A percentile compares a stretch with the other conserved stretches of the same genome.
Conservation (phyloP, 2,797 vertebrate genomes). For the Caiman crocodilus region DNA sequence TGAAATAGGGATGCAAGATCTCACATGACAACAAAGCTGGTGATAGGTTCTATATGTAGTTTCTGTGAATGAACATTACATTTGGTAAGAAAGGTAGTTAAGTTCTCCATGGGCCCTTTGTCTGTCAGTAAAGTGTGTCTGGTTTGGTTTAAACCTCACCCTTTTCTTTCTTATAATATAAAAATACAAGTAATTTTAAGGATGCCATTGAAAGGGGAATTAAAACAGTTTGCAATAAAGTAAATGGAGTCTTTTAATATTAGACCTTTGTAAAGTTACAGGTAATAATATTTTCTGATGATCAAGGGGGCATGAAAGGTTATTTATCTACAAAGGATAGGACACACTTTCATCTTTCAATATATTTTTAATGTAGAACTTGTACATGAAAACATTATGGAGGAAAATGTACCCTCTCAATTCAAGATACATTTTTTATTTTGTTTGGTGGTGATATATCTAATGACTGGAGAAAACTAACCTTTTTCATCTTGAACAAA, state of each 20-base stretch:
- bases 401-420: neutral
- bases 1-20: neutral
- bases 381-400: constrained; percentile 11
- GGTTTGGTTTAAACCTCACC: neutral
- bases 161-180: neutral
- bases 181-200: neutral
- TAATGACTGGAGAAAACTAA: constrained; percentile 6
- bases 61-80: neutral
- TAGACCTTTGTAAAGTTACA: neutral
- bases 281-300: neutral
- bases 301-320: neutral
- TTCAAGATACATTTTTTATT: constrained; percentile 23
- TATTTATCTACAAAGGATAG: neutral
- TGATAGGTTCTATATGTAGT: neutral
- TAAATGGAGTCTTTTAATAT: neutral
- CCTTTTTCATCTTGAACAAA: constrained; percentile 39
- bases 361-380: constrained; percentile 17
- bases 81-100: neutral
- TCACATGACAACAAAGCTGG: neutral
- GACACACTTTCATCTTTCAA: constrained; percentile 4
- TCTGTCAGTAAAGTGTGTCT: neutral
- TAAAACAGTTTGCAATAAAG: neutral
- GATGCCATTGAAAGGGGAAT: neutral
- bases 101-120: neutral
- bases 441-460: neutral